These are phyloP conservation scores for Didymodactylos carnosus DNA, from an alignment of 2,888 invertebrate genomes.

Conservation along the genomic window DNA sequence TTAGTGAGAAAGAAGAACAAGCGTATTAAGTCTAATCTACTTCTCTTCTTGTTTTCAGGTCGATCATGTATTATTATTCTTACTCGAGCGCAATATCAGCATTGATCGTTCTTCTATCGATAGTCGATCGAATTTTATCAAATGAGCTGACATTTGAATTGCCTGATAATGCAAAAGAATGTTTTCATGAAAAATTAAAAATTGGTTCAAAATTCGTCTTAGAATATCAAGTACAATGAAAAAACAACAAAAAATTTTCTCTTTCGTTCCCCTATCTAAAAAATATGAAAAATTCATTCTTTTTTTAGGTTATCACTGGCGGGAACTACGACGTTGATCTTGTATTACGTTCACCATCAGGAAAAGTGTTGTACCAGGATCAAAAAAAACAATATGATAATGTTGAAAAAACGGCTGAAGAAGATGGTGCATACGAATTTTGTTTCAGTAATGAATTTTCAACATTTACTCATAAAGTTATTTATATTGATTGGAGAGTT, in stretches of 20 bases:
- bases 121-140: background rate
- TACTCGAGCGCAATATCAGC: no score
- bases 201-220: slow-evolving; percentile 67
- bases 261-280: no score
- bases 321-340: slow-evolving; percentile 97
- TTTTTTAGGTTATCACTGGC: slow-evolving; percentile 55
- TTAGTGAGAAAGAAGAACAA: no score
- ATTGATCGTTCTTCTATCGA: no score
- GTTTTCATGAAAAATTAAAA: slow-evolving; percentile 79
- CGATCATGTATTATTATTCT: no score
- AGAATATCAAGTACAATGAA: slow-evolving; percentile 85
- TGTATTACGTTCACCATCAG: slow-evolving; percentile 61
- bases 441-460: slow-evolving; percentile 99
- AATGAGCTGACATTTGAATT: slow-evolving; percentile 73
- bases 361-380: slow-evolving; percentile 68
- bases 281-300: background rate
- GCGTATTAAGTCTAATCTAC: no score
- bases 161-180: slow-evolving; percentile 86
- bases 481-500: slow-evolving; percentile 40
- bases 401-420: slow-evolving; percentile 51
- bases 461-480: slow-evolving; percentile 89
- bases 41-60: no score
- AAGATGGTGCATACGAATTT: slow-evolving; percentile 56
- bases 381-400: slow-evolving; percentile 86
- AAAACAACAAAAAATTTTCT: no score